Evolutionary conservation across 2,113 vertebrate species (phyloP), one percentile per base, ranked within the genome.

Genomic region (Austrofundulus limnaeus): DNA sequence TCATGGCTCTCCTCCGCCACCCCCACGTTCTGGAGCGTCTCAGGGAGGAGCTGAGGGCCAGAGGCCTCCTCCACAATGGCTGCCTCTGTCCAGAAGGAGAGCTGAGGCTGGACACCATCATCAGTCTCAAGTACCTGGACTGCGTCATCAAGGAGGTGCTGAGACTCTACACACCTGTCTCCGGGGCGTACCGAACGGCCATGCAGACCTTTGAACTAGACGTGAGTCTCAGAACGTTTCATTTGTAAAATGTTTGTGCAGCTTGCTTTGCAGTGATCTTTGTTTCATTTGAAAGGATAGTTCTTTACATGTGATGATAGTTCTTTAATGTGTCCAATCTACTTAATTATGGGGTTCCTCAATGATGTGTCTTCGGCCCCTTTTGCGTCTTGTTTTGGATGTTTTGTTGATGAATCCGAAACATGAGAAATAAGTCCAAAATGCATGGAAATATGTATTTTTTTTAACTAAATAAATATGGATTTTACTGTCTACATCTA

Each of bases 131-230:
- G 73, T 99, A 98, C 92, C 92, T 99, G 88, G 97, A 98, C 91
- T 98, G 97, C 0, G 94, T 99, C 88, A 97, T 99, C 90, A 98
- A 99, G 87, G 97, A 99, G 86, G 95, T 98, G 28, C 93, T 99
- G 69, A 92, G 96, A 20, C 95, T 99, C 51, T 98, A 94, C 78
- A 96, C 96, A 0, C 97, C 97, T 1, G 93, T 99, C 34, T 98
- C 97, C 0, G 97, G 97, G 0, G 97, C 96, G 2, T 99, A 98
- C 87, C 89, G 97, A 11, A 96, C 95, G 0, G 97, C 97, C 72
- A 90, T 98, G 88, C 96, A 99, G 90, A 99, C 97, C 75, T 99
- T 99, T 0, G 97, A 99, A 84, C 92, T 99, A 0, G 96, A 98
- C 0, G 97, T 99, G 88, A 97, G 97, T 91, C 24, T 28, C 15